Conservation (phyloP, 2,888 invertebrate genomes). For the Miltochrista miniata region DNA sequence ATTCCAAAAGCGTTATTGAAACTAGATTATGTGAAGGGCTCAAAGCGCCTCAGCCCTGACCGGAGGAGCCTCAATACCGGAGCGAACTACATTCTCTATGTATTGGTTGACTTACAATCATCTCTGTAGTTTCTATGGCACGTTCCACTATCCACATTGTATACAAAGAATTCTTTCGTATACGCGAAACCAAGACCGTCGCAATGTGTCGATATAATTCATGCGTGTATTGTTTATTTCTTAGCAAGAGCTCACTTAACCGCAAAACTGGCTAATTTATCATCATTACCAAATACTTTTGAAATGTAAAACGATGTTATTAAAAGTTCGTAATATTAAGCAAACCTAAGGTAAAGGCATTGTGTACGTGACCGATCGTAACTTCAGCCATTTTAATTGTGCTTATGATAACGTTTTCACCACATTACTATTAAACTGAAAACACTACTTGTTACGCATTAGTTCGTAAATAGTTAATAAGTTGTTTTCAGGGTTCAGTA, state of each 20-base stretch:
- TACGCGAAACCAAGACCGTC: conserved; percentile 59
- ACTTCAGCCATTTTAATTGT: conserved; percentile 46
- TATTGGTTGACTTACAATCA: conserved; percentile 19
- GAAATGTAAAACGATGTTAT: conserved; percentile 23
- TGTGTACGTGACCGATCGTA: conserved; percentile 49
- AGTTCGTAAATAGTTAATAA: conserved; percentile 8
- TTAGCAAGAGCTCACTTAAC: conserved; percentile 26
- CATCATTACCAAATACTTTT: conserved; percentile 27
- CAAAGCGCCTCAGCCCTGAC: neutral
- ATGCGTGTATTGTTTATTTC: conserved; percentile 49
- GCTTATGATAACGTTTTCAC: conserved; percentile 28
- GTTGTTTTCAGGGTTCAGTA: no score
- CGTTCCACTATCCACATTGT: conserved; percentile 73
- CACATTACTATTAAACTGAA: no score
- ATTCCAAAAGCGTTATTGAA: neutral
- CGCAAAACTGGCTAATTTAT: conserved; percentile 26
- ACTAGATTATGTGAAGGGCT: neutral
- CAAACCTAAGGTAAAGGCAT: conserved; percentile 21
- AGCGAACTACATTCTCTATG: neutral
- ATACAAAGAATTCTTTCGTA: conserved; percentile 66
- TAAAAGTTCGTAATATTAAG: conserved; percentile 28
- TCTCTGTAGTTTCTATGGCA: conserved; percentile 38
- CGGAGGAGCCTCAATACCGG: neutral
- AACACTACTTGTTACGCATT: conserved; percentile 18
- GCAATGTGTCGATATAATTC: conserved; percentile 52